Conservation (phyloP, 2,888 invertebrate species). For the Sarcophaga caerulescens region DNA sequence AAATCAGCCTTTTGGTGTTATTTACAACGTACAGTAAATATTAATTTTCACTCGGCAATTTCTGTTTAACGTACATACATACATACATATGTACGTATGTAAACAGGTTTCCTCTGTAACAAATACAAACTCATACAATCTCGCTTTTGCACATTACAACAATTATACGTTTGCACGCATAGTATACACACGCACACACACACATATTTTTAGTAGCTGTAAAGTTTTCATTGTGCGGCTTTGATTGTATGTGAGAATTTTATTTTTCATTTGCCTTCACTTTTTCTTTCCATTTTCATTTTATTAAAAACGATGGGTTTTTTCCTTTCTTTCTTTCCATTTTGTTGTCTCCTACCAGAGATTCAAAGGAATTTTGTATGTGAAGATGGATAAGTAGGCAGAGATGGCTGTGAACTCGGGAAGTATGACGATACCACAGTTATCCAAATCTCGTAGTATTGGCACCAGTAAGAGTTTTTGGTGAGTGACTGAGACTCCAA, state of each 20-base stretch:
- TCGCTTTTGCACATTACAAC: not conserved
- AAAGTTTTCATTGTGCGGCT: conserved; percentile 13
- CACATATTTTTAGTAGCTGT: not conserved
- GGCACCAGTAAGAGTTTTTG: too few relatives aligned
- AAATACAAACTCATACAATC: not conserved
- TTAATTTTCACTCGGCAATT: conserved; percentile 65
- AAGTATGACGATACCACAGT: too few relatives aligned
- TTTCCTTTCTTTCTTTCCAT: conserved; percentile 16
- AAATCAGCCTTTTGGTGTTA: conserved; percentile 62
- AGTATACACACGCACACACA: not conserved
- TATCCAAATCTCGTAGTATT: too few relatives aligned
- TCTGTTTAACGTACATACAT: not conserved
- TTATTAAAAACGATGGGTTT: not conserved
- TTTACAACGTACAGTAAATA: conserved; percentile 66
- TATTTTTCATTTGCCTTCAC: conserved; percentile 29
- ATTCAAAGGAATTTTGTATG: conserved; percentile 8
- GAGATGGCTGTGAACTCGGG: too few relatives aligned
- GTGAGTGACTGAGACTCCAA: too few relatives aligned
- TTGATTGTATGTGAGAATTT: conserved; percentile 33
- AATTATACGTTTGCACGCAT: too few relatives aligned
- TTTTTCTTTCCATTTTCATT: conserved; percentile 22
- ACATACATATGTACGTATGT: not conserved
- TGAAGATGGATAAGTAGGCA: too few relatives aligned
- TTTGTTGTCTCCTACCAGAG: conserved; percentile 18
- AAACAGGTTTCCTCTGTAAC: conserved; percentile 29